phyloP scores from a whole-genome alignment of 2,797 vertebrate genomes.

The Ctenosaura bakeri region DNA sequence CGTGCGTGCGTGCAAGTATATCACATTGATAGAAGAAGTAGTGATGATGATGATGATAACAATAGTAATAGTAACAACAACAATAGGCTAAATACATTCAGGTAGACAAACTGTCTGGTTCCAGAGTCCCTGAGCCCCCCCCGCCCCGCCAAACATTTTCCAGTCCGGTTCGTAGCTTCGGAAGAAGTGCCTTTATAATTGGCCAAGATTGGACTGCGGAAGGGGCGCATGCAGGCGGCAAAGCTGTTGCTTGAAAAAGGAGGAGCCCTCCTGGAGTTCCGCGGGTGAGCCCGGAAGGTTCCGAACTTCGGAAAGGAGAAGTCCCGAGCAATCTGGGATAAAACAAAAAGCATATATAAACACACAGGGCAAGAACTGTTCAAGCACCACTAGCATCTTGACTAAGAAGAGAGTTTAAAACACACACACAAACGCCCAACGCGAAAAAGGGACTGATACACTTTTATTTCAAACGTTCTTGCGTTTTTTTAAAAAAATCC shows the following conservation, averaged over 20 bases:
- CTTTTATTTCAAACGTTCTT: constrained; percentile 6
- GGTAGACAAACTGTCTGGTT: not conserved
- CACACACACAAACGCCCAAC: not conserved
- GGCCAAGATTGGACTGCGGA: not conserved
- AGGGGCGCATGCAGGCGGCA: not conserved
- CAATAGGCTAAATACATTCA: not conserved
- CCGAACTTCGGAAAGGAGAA: constrained; percentile 39
- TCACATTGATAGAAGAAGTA: too few species aligned
- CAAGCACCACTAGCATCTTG: not conserved
- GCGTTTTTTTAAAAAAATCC: not conserved
- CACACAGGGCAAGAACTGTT: not conserved
- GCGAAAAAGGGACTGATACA: constrained; percentile 14
- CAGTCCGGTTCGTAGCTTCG: not conserved
- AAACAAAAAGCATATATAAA: constrained; percentile 23
- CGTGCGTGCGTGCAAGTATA: too few species aligned
- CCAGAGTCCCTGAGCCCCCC: too few species aligned
- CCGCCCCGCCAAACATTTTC: not conserved
- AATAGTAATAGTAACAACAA: too few species aligned
- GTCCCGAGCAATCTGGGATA: constrained; percentile 59
- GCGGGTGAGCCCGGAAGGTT: constrained; percentile 38
- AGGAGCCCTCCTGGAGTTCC: constrained; percentile 41
- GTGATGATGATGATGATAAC: too few species aligned
- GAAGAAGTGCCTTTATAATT: not conserved
- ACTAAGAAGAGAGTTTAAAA: too few species aligned
- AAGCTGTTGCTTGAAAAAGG: constrained; percentile 48